Percentiles rank a stretch among this genome's conserved stretches.
phyloP scores from a whole-genome alignment of 2,797 vertebrate genomes.

The Cryptoblepharus egeriae region DNA sequence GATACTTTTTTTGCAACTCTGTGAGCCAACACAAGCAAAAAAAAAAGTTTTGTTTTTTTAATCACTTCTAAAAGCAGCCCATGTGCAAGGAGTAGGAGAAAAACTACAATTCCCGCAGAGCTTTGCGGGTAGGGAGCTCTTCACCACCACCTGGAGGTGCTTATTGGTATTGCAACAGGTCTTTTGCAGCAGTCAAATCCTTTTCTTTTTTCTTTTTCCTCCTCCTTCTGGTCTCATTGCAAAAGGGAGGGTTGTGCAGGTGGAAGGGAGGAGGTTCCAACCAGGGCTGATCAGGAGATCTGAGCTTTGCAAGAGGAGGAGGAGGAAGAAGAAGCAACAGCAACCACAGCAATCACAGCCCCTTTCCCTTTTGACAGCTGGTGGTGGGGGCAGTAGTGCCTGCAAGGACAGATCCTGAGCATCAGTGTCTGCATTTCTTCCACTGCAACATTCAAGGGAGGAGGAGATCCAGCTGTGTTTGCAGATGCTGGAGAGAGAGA shows the following conservation, averaged over 20 bases:
- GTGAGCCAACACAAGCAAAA: too few species aligned
- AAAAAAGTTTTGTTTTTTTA: too few species aligned
- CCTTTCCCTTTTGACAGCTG: background rate
- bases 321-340: background rate
- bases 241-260: background rate
- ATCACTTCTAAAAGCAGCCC: background rate
- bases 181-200: background rate
- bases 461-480: background rate
- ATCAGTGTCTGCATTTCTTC: background rate
- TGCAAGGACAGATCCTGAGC: background rate
- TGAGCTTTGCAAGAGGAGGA: background rate
- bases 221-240: background rate
- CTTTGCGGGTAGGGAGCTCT: background rate
- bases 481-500: background rate
- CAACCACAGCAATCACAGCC: too few species aligned
- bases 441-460: background rate
- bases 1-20: too few species aligned
- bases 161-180: background rate
- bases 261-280: background rate
- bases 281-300: background rate
- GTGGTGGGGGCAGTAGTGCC: too few species aligned
- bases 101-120: background rate
- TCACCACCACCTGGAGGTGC: constrained; percentile 49
- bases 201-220: too few species aligned
- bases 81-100: background rate